A percentile compares a stretch with the other conserved stretches of the same genome.
Conservation (phyloP, 2,888 invertebrate genomes). For the Agrochola macilenta region DNA sequence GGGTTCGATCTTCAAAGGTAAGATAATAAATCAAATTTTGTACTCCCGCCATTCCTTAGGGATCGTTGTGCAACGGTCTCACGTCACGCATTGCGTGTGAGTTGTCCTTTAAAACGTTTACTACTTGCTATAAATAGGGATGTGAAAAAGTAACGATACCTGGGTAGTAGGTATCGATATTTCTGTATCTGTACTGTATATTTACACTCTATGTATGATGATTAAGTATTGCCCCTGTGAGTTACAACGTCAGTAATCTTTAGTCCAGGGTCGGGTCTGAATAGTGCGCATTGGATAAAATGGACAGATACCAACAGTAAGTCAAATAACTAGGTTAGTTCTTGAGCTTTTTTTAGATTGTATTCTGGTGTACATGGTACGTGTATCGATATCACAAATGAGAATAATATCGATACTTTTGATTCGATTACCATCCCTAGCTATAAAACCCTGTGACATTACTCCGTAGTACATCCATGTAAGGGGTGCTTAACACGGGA, state of each 20-base stretch:
- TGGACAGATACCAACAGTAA: neutral
- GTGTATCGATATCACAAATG: neutral
- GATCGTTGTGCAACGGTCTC: conserved; percentile 52
- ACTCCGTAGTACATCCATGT: conserved; percentile 43
- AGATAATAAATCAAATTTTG: conserved; percentile 65
- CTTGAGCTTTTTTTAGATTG: neutral
- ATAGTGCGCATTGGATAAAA: neutral
- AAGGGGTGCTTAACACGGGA: conserved; percentile 56
- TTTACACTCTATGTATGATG: neutral
- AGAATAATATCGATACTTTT: conserved; percentile 9
- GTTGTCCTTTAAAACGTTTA: conserved; percentile 51
- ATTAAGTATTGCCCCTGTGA: neutral
- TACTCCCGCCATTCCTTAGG: conserved; percentile 51
- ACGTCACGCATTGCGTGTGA: conserved; percentile 65
- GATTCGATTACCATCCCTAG: conserved; percentile 22
- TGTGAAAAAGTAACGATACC: neutral
- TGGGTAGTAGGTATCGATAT: neutral
- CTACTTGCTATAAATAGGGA: conserved; percentile 54
- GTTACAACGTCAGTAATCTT: neutral
- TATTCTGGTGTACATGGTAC: neutral
- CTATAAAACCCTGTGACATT: conserved; percentile 54
- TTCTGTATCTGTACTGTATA: neutral
- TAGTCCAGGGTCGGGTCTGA: neutral
- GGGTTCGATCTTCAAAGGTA: conserved; percentile 64
- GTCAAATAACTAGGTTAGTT: neutral